Evolutionary conservation across 2,113 vertebrate genomes (phyloP), one percentile per base, ranked within the genome.

Genomic region (Scophthalmus maximus): DNA sequence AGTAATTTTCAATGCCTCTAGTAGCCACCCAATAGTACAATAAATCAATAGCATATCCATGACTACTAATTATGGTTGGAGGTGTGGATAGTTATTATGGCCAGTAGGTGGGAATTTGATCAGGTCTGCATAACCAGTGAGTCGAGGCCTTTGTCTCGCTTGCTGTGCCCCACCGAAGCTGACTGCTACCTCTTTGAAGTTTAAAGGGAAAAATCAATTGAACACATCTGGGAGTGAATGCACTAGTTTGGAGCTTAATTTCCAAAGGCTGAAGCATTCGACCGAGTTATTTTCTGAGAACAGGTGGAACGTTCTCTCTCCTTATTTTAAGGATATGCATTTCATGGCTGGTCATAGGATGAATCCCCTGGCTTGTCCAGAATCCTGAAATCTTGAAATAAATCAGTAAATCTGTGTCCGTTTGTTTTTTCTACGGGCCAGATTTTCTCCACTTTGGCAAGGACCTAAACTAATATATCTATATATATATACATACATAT

Each of bases 201-300:
- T 36, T 64, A 71, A 87, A 78, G 84, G 78, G 84, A 76, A 79
- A 89, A 93, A 93, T 93, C 92, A 90, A 92, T 92, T 91, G 82
- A 88, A 87, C 89, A 88, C 75, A 74, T 91, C 79, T 86, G 88
- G 87, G 73, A 88, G 81, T 88, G 88, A 91, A 90, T 89, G 40
- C 87, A 92, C 84, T 91, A 90, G 83, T 92, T 91, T 88, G 83
- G 79, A 87, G 87, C 83, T 91, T 86, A 84, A 86, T 90, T 86
- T 89, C 72, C 64, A 91, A 76, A 59, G 64, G 81, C 82, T 82
- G 79, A 85, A 87, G 82, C 78, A 70, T 74, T 80, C 60, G 58
- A 47, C 69, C 50, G 73, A 81, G 74, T 83, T 85, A 87, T 85
- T 87, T 46, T 79, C 78, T 81, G 70, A 76, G 72, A 81, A 71